Evolutionary conservation across 2,888 invertebrate genomes (phyloP).

Genomic region (Malthinus flaveolus): DNA sequence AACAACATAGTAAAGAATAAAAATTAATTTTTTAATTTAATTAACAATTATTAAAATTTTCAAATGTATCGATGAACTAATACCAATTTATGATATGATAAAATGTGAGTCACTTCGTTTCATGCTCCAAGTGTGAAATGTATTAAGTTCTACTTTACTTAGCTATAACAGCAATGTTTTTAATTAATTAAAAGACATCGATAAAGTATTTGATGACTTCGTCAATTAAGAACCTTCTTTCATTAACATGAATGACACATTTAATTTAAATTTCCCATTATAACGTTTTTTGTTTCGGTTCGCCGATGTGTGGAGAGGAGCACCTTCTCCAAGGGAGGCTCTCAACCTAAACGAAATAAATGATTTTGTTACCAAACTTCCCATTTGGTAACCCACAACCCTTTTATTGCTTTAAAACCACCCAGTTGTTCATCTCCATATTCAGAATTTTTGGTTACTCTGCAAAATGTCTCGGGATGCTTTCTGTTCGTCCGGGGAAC

Average conservation of each 20-base stretch:
- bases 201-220: constrained; percentile 26
- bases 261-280: too few relatives aligned
- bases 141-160: constrained; percentile 23
- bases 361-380: too few relatives aligned
- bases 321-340: too few relatives aligned
- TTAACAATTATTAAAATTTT: constrained; percentile 39
- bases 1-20: not conserved
- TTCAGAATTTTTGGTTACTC: too few relatives aligned
- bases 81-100: constrained; percentile 33
- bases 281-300: too few relatives aligned
- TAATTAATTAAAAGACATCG: constrained; percentile 29
- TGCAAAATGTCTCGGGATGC: too few relatives aligned
- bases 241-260: constrained; percentile 13
- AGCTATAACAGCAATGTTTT: constrained; percentile 18
- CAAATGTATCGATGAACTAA: constrained; percentile 52
- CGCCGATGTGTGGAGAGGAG: too few relatives aligned
- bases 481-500: too few relatives aligned
- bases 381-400: too few relatives aligned
- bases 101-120: constrained; percentile 23
- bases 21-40: constrained; percentile 1
- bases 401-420: too few relatives aligned
- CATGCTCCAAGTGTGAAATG: constrained; percentile 36
- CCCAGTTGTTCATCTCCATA: too few relatives aligned
- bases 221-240: constrained; percentile 23
- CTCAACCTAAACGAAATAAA: too few relatives aligned